A percentile compares a stretch with the other conserved stretches of the same genome.
Conservation (phyloP, 2,113 vertebrate genomes). For the Psilopogon haemacephalus region DNA sequence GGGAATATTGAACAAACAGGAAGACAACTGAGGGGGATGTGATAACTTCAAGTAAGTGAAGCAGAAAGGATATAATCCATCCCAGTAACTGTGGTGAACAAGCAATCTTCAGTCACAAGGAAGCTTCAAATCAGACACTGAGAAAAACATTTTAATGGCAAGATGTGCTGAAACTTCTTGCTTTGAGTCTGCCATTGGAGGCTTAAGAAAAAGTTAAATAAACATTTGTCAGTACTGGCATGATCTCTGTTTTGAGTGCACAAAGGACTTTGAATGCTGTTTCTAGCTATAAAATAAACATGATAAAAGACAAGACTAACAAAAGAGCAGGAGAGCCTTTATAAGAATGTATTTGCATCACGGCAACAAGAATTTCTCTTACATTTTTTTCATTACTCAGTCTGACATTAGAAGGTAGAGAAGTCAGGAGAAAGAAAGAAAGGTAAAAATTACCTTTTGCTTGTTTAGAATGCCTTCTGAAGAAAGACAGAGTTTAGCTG, state of each 20-base stretch:
- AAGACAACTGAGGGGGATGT: accelerated
- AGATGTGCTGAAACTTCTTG: background rate
- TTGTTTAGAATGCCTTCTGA: background rate
- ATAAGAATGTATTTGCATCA: background rate
- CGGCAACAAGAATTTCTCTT: background rate
- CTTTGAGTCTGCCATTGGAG: background rate
- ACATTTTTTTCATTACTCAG: background rate
- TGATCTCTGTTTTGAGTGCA: background rate
- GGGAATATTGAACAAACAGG: background rate
- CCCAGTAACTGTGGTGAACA: background rate
- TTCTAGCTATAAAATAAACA: background rate
- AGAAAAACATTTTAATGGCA: background rate
- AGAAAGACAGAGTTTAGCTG: background rate
- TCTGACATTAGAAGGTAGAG: too few relatives aligned
- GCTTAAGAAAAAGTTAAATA: background rate
- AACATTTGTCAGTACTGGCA: background rate
- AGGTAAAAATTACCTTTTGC: too few relatives aligned
- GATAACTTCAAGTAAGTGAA: background rate
- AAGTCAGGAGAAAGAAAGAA: background rate
- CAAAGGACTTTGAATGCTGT: background rate
- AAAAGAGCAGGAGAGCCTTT: background rate
- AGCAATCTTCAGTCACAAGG: background rate
- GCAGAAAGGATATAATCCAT: background rate
- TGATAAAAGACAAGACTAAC: background rate
- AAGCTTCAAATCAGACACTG: background rate